Conservation (phyloP, 1,140 invertebrate genomes). For the Holotrichia oblita region DNA sequence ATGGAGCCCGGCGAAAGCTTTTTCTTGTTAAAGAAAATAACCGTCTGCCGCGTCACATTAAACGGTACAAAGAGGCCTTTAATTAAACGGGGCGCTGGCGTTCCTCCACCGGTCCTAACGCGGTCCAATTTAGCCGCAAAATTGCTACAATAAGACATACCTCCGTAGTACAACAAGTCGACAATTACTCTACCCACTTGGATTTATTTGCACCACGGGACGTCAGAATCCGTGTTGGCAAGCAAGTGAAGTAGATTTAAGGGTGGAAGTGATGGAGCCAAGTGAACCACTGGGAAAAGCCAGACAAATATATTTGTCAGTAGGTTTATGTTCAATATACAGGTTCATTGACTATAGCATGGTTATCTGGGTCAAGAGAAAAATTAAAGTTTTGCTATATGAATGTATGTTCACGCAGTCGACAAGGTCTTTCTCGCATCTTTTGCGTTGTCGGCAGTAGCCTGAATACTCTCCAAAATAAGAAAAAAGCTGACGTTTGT, state of each 20-base stretch:
- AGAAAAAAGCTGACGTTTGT: no score
- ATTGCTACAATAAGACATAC: slow-evolving; percentile 26
- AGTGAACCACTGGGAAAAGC: background rate
- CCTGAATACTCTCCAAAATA: no score
- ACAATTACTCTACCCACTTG: slow-evolving; percentile 29
- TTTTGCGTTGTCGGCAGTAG: no score
- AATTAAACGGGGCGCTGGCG: slow-evolving; percentile 13
- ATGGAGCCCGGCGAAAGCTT: slow-evolving; percentile 21
- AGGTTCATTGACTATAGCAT: no score
- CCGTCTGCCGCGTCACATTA: slow-evolving; percentile 24
- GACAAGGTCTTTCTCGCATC: no score
- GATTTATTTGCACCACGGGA: slow-evolving; percentile 24
- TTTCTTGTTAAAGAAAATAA: slow-evolving; percentile 34
- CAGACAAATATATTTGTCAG: background rate
- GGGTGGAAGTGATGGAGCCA: background rate
- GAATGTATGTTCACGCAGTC: no score
- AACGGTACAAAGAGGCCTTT: slow-evolving; percentile 26
- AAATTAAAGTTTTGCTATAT: no score
- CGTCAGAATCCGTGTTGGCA: background rate
- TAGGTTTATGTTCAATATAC: no score
- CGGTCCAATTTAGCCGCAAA: slow-evolving; percentile 34
- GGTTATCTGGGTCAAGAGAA: no score
- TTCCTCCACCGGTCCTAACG: background rate
- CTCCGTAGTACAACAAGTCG: slow-evolving; percentile 29
- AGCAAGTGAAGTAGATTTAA: background rate